Conservation (phyloP, 2,888 invertebrate species). For the Drosophila cognata region DNA sequence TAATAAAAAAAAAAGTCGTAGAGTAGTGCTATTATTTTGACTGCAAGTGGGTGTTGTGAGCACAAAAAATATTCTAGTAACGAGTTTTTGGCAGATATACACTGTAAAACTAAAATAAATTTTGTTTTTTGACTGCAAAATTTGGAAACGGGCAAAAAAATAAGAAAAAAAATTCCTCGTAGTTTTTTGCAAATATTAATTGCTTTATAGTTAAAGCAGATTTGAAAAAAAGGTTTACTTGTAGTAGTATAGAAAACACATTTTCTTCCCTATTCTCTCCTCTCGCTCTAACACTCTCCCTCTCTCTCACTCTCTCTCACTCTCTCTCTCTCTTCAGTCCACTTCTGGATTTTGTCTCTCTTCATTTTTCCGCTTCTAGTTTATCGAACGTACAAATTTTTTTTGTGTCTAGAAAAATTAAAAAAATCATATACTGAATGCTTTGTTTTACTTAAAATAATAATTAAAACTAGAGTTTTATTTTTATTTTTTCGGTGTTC, state of each 20-base stretch:
- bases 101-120: too few relatives aligned
- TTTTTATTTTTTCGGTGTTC: constrained; percentile 1
- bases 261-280: constrained; percentile 6
- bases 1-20: too few relatives aligned
- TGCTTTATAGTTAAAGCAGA: neutral
- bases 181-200: neutral
- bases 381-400: neutral
- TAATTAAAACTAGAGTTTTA: constrained; percentile 3
- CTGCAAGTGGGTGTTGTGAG: neutral
- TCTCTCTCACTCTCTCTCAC: constrained; percentile 3
- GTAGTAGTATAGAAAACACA: constrained; percentile 17
- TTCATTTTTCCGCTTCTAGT: constrained; percentile 7
- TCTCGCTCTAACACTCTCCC: constrained; percentile 6
- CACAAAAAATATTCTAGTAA: neutral
- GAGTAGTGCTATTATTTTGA: neutral
- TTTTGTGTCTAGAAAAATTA: constrained; percentile 12
- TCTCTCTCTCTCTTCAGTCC: constrained; percentile 15
- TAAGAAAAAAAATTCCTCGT: neutral
- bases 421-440: constrained; percentile 20
- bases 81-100: too few relatives aligned
- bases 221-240: constrained; percentile 11
- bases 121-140: too few relatives aligned
- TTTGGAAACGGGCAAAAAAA: neutral
- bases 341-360: constrained; percentile 12
- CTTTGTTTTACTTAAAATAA: constrained; percentile 17